These are phyloP conservation scores for Tragelaphus scriptus DNA, from an alignment of 2,113 vertebrate species.

Conservation along the genomic window DNA sequence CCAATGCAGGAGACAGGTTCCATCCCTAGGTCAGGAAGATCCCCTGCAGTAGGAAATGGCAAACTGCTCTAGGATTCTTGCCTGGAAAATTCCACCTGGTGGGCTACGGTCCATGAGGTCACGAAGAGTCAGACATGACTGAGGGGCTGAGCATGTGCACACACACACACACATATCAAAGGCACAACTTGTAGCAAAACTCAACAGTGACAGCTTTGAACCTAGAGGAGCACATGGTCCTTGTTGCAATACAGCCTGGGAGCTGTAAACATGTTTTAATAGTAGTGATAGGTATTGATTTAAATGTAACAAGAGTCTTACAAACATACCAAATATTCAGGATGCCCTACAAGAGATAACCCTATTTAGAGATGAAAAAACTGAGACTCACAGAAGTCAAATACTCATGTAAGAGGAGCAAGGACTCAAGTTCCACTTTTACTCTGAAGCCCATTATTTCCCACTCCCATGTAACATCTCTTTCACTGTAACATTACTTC, in stretches of 20 bases:
- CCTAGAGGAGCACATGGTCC: neutral
- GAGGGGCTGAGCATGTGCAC: neutral
- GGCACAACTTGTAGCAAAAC: too few relatives aligned
- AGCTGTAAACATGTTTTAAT: neutral
- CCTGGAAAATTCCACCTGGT: neutral
- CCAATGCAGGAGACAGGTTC: neutral
- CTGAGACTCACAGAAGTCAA: neutral
- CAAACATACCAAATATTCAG: neutral
- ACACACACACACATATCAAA: neutral
- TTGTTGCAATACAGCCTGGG: neutral
- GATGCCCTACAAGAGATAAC: neutral
- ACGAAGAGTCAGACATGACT: neutral
- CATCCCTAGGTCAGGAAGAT: neutral
- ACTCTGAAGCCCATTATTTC: neutral
- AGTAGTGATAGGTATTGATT: neutral
- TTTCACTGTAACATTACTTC: neutral
- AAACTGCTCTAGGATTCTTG: neutral
- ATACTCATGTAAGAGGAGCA: neutral
- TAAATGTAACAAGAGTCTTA: neutral
- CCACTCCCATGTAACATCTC: neutral
- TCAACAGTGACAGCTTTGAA: neutral
- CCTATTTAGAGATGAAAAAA: neutral
- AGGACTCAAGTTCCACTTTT: neutral
- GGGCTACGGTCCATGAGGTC: neutral
- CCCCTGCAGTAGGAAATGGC: neutral